Conservation (phyloP, 1,140 invertebrate genomes). For the Eueides isabella region DNA sequence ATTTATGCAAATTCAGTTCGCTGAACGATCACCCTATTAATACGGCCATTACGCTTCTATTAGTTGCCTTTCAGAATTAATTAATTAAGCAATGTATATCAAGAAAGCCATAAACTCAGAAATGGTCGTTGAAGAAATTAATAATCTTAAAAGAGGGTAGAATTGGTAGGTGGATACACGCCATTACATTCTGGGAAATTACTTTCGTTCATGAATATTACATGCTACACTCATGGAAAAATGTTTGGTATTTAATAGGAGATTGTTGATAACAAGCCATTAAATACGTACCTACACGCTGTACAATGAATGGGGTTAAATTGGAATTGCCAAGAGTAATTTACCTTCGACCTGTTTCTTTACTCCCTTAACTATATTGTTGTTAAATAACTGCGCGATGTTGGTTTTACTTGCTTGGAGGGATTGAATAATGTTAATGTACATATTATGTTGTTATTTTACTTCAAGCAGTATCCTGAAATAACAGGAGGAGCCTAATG, state of each 20-base stretch:
- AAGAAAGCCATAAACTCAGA: conserved; percentile 31
- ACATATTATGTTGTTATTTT: too few relatives aligned
- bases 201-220: conserved; percentile 33
- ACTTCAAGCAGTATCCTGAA: too few relatives aligned
- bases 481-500: too few relatives aligned
- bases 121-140: conserved; percentile 43
- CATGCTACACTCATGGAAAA: conserved; percentile 21
- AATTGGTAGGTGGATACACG: conserved; percentile 9
- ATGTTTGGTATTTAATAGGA: conserved; percentile 19
- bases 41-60: conserved; percentile 39
- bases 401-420: not conserved
- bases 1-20: conserved; percentile 32
- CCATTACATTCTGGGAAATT: conserved; percentile 12
- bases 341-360: not conserved
- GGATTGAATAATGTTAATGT: too few relatives aligned
- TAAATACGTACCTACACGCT: conserved; percentile 4
- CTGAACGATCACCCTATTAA: conserved; percentile 37
- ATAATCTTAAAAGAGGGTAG: conserved; percentile 41
- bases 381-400: not conserved
- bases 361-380: not conserved
- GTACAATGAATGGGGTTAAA: conserved; percentile 12
- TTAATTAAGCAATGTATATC: conserved; percentile 40
- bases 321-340: not conserved
- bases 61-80: conserved; percentile 43
- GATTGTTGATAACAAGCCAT: conserved; percentile 18